Base-by-base conservation (phyloP, 2,113 vertebrate genomes). In the Boulengeromyrus knoepffleri region DNA sequence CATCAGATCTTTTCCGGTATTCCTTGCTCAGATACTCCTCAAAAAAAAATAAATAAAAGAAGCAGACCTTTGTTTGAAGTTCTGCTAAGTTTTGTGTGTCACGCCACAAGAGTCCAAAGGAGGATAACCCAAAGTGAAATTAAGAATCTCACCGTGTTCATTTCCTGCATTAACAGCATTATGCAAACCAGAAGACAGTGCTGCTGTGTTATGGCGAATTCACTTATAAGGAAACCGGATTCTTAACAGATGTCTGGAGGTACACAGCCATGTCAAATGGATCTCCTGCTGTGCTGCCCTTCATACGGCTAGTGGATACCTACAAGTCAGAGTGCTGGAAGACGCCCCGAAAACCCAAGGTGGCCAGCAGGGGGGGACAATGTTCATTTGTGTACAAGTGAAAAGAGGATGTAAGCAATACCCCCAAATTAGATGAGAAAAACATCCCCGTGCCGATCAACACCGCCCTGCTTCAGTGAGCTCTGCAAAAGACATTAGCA, bases 401-500 rank as follows among this genome's bases (percentile, higher is more conserved):
- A 85, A 46, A 56, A 47, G n/a, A 53, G 49, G 9, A 85, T 86
- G 46, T 10, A 42, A 66, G 39, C 39, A 46, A 47, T 1, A 46
- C 31, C 74, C 52, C 88, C 70, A 56, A 86, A 56, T 15, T 7
- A 42, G 27, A 90, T 62, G 89, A 85, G 84, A 47, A 91, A 92
- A 87, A 87, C 90, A 88, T 89, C 49, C 62, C 56, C 47, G 39
- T 17, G 46, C 21, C 15, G 85, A 90, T 62, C 85, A 84, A 66
- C 89, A 89, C 46, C 24, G 56, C 70, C 74, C 42, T 8, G 46
- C 87, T 90, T n/a, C 27, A 27, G 31, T 74, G 47, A 70, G 56
- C n/a, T 80, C 90, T 91, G 92, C 88, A 53, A 91, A 92, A 94
- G 83, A 87, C 88, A 92, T 92, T 90, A 85, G 62, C 47, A n/a